A percentile compares a stretch with the other conserved stretches of the same genome.
Evolutionary conservation across 2,888 invertebrate species (phyloP).

Genomic region (Aricia artaxerxes): DNA sequence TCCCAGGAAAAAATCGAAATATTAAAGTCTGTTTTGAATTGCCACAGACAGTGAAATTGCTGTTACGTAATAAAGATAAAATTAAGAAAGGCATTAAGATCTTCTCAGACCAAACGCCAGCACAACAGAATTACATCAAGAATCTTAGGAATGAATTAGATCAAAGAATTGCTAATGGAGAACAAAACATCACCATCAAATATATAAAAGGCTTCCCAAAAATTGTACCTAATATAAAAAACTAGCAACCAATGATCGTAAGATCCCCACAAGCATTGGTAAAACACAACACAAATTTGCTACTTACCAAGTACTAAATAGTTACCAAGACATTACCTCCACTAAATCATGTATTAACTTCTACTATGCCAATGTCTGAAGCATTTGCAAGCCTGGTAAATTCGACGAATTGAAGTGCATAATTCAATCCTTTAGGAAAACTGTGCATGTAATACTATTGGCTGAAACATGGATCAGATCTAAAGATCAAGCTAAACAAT

Average conservation of each 20-base stretch:
- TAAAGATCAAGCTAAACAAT: slow-evolving; percentile 35
- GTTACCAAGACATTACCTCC: slow-evolving; percentile 34
- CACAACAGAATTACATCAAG: slow-evolving; percentile 36
- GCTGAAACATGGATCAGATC: slow-evolving; percentile 42
- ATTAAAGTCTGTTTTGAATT: slow-evolving; percentile 36
- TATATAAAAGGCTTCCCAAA: slow-evolving; percentile 39
- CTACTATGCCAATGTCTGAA: slow-evolving; percentile 32
- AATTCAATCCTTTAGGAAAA: slow-evolving; percentile 31
- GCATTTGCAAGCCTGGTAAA: slow-evolving; percentile 34
- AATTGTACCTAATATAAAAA: slow-evolving; percentile 33
- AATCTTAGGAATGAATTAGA: slow-evolving; percentile 36
- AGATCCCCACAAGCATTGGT: slow-evolving; percentile 27
- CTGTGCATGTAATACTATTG: slow-evolving; percentile 37
- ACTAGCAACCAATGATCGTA: slow-evolving; percentile 32
- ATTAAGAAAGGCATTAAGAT: slow-evolving; percentile 25
- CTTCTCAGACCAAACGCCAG: slow-evolving; percentile 40
- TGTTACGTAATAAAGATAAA: slow-evolving; percentile 34
- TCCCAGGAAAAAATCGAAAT: slow-evolving; percentile 27
- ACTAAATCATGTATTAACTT: slow-evolving; percentile 35
- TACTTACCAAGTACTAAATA: slow-evolving; percentile 36
- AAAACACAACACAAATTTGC: slow-evolving; percentile 18
- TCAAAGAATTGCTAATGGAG: slow-evolving; percentile 34
- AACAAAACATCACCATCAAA: slow-evolving; percentile 38
- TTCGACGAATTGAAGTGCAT: slow-evolving; percentile 29
- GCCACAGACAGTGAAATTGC: slow-evolving; percentile 27